Evolutionary conservation across 2,113 vertebrate species (phyloP), one percentile per base, ranked within the genome.

Genomic region (Saccopteryx leptura): DNA sequence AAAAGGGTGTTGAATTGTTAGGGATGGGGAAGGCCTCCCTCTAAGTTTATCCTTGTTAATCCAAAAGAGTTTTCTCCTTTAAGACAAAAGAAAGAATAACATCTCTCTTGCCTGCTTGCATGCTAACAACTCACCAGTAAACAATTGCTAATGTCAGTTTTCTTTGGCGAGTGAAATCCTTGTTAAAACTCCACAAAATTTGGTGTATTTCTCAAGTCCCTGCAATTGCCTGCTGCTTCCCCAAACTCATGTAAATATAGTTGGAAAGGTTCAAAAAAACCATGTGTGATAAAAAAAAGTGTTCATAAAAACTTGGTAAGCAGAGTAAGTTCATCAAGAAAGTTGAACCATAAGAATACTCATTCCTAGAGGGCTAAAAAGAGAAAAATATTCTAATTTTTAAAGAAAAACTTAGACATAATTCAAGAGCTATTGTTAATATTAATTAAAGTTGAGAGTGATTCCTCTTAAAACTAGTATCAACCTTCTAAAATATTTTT

Each of bases 161-260:
- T 91, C 56, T 63, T 94, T 94, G 92, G 82, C 88, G 76, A 28
- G 28, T 76, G 76, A 83, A 83, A 78, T 65, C 52, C 14, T 60
- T 91, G 39, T 61, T 87, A 74, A 81, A 90, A 80, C n/a, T 60
- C 80, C 76, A 39, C 61, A 85, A 13, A 91, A 50, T 19, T 56
- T 75, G 68, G n/a, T 87, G 10, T 68, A 81, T 82, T 90, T 75
- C 31, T 93, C 81, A 21, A 66, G 91, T 17, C 23, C 46, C 54
- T 91, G 33, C 56, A 56, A 54, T 10, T 88, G 46, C 60, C n/a
- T 88, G 33, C 13, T 72, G 60, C 48, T 71, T 78, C 56, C 69
- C 76, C 54, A 94, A 81, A 86, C 48, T 28, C 48, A 58, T 63
- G 5, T 82, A 88, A 88, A 88, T 63, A 56, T 8, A 46, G 56